phyloP scores from a whole-genome alignment of 2,797 vertebrate species.

The Chrysocyon brachyurus region DNA sequence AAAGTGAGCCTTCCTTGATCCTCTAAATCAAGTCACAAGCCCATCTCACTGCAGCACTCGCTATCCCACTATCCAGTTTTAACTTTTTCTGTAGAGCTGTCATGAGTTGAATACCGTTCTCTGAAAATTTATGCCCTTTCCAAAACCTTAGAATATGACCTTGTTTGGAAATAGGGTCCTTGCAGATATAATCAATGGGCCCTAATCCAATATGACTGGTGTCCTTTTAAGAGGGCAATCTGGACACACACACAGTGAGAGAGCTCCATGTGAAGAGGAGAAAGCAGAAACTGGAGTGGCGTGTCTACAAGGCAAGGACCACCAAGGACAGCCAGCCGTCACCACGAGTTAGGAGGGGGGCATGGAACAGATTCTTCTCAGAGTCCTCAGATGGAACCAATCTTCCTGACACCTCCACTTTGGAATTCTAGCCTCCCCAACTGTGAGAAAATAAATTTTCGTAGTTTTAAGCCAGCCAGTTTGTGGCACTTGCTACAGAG shows the following conservation, averaged over 20 bases:
- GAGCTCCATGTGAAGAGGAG: not conserved
- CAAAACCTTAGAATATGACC: not conserved
- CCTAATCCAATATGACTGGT: not conserved
- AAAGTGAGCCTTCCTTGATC: not conserved
- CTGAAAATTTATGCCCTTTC: not conserved
- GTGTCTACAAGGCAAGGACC: not conserved
- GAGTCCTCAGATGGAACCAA: not conserved
- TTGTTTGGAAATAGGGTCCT: slow-evolving; percentile 28
- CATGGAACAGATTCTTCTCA: not conserved
- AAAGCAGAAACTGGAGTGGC: not conserved
- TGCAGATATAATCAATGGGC: not conserved
- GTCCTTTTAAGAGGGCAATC: not conserved
- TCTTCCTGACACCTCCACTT: not conserved
- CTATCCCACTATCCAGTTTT: not conserved
- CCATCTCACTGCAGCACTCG: not conserved
- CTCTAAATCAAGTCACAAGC: not conserved
- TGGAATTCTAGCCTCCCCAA: not conserved
- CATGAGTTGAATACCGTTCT: not conserved
- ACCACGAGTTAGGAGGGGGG: not conserved
- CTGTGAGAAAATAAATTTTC: not conserved
- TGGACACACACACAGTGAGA: not conserved
- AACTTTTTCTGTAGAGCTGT: not conserved
- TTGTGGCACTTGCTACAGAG: not conserved
- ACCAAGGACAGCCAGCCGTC: not conserved
- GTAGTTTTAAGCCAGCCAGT: not conserved